These are phyloP conservation scores for Limulus polyphemus DNA, from an alignment of 2,888 invertebrate species.

Conservation along the genomic window DNA sequence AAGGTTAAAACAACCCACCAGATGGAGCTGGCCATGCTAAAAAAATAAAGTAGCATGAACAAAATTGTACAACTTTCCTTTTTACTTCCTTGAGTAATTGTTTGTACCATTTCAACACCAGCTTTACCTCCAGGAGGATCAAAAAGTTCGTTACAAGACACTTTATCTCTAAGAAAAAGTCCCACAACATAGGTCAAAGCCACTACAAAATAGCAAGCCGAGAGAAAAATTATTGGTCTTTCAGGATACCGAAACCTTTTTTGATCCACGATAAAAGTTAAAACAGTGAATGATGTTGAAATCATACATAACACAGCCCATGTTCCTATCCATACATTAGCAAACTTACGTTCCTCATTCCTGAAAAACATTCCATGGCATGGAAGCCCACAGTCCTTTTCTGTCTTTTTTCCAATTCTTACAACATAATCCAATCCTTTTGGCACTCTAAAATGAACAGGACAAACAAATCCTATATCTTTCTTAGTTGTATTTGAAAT, in stretches of 20 bases:
- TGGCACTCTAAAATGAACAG: constrained; percentile 69
- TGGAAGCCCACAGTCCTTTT: constrained; percentile 49
- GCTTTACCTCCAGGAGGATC: constrained; percentile 51
- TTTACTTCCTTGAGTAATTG: constrained; percentile 63
- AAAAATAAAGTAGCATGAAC: constrained; percentile 92
- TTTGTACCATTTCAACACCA: constrained; percentile 51
- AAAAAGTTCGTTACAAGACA: constrained; percentile 71
- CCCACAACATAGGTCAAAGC: constrained; percentile 76
- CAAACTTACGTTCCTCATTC: constrained; percentile 62
- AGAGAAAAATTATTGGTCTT: constrained; percentile 90
- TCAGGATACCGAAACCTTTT: constrained; percentile 95
- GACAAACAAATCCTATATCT: constrained; percentile 56
- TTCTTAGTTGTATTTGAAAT: constrained; percentile 27
- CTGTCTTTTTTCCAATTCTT: constrained; percentile 42
- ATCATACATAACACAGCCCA: constrained; percentile 81
- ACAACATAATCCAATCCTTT: constrained; percentile 64
- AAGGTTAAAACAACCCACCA: constrained; percentile 96
- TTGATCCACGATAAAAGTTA: constrained; percentile 85
- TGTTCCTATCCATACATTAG: constrained; percentile 81
- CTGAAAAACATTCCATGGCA: constrained; percentile 87
- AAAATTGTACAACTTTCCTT: constrained; percentile 65
- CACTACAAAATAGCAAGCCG: constrained; percentile 89
- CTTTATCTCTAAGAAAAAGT: constrained; percentile 64
- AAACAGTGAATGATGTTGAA: constrained; percentile 67
- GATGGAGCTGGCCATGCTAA: constrained; percentile 89